phyloP scores from a whole-genome alignment of 2,113 vertebrate genomes.

The Phrynocephalus versicolor region DNA sequence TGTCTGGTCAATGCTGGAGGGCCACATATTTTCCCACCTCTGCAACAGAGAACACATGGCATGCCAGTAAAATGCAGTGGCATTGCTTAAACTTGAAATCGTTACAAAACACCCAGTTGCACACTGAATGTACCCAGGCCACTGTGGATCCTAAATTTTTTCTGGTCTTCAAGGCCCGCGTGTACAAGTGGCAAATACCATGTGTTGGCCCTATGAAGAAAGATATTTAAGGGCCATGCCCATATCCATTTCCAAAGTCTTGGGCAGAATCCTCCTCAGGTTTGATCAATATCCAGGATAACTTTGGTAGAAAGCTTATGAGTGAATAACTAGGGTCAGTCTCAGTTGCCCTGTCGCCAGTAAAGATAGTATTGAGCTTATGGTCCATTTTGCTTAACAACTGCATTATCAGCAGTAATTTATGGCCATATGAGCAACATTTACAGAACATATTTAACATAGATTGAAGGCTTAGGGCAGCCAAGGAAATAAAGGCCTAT shows the following conservation, averaged over 20 bases:
- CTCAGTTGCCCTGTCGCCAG: not conserved
- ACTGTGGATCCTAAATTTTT: no score
- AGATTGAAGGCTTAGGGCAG: constrained; percentile 32
- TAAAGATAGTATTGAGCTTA: not conserved
- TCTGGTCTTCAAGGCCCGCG: no score
- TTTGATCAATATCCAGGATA: not conserved
- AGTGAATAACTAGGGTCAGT: not conserved
- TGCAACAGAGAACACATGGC: not conserved
- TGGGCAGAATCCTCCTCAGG: no score
- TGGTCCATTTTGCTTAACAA: not conserved
- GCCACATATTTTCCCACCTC: no score
- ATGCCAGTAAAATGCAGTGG: not conserved
- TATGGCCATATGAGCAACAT: no score
- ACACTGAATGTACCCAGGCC: no score
- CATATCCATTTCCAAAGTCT: no score
- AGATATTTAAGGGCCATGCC: no score
- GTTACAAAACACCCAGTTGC: not conserved
- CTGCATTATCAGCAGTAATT: no score
- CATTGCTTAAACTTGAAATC: accelerated
- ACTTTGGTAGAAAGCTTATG: not conserved
- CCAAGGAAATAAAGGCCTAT: not conserved
- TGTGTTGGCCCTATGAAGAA: no score
- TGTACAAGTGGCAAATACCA: no score
- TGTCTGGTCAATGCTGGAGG: no score
- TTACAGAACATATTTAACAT: not conserved